phyloP scores from a whole-genome alignment of 1,140 invertebrate genomes.

The Ericerus pela region DNA sequence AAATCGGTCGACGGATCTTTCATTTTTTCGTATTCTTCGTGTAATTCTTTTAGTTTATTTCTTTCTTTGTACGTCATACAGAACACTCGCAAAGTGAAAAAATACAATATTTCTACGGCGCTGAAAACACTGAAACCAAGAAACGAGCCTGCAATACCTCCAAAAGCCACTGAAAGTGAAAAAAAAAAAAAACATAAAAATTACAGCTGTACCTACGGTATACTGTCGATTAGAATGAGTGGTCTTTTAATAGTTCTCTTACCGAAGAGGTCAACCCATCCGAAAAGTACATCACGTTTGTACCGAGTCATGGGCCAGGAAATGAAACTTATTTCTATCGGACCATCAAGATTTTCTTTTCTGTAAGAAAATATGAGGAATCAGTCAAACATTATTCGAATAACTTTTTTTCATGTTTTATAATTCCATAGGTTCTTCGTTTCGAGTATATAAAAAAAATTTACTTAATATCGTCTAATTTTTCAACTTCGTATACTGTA shows the following conservation, averaged over 20 bases:
- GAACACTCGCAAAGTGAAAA: constrained; percentile 33
- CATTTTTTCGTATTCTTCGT: constrained; percentile 18
- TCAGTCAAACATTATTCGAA: too few species aligned
- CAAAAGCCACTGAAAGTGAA: constrained; percentile 22
- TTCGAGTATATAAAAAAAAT: not conserved
- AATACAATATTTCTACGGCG: constrained; percentile 46
- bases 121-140: constrained; percentile 56
- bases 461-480: constrained; percentile 36
- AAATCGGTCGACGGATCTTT: constrained; percentile 14
- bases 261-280: constrained; percentile 56
- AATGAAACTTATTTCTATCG: constrained; percentile 24
- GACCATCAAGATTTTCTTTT: not conserved
- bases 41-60: constrained; percentile 18
- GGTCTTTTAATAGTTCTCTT: constrained; percentile 6
- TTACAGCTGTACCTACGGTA: too few species aligned
- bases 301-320: constrained; percentile 54
- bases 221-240: too few species aligned
- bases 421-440: too few species aligned
- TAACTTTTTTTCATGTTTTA: too few species aligned
- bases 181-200: too few species aligned
- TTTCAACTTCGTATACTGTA: constrained; percentile 55
- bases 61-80: constrained; percentile 31
- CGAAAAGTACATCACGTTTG: constrained; percentile 56
- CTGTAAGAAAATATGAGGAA: not conserved
- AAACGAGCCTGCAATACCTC: constrained; percentile 51